These are phyloP conservation scores for Nomada lathburiana DNA, from an alignment of 2,888 invertebrate species.

Conservation along the genomic window DNA sequence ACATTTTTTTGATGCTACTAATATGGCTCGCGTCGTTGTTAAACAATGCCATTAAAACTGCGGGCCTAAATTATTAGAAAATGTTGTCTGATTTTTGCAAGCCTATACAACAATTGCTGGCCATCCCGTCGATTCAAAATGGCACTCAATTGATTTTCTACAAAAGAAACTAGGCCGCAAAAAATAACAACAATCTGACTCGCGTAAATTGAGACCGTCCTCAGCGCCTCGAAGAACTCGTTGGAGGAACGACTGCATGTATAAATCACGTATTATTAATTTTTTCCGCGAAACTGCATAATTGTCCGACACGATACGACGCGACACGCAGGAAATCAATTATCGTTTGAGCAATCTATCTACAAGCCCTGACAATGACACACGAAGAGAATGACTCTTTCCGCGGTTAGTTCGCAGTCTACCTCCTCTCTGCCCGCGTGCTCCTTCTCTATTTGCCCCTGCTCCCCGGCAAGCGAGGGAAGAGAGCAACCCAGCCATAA, in stretches of 20 bases:
- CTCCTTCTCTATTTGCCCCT: conserved; percentile 69
- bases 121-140: background rate
- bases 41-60: background rate
- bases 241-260: background rate
- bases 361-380: conserved; percentile 60
- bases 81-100: no score
- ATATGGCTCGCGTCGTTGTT: background rate
- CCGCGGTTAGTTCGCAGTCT: no score
- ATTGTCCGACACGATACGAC: conserved; percentile 45
- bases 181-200: background rate
- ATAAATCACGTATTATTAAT: conserved; percentile 18
- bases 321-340: conserved; percentile 58
- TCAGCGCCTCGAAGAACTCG: background rate
- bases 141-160: background rate
- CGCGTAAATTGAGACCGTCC: background rate
- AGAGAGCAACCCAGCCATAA: conserved; percentile 78
- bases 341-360: conserved; percentile 57
- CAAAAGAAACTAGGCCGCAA: background rate
- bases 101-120: background rate
- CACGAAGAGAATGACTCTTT: conserved; percentile 64
- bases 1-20: background rate
- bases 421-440: no score
- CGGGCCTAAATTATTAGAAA: background rate
- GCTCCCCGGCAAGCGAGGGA: conserved; percentile 70
- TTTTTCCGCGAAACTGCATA: conserved; percentile 6